Evolutionary conservation across 1,140 invertebrate genomes (phyloP).

Genomic region (Pomacea maculata): DNA sequence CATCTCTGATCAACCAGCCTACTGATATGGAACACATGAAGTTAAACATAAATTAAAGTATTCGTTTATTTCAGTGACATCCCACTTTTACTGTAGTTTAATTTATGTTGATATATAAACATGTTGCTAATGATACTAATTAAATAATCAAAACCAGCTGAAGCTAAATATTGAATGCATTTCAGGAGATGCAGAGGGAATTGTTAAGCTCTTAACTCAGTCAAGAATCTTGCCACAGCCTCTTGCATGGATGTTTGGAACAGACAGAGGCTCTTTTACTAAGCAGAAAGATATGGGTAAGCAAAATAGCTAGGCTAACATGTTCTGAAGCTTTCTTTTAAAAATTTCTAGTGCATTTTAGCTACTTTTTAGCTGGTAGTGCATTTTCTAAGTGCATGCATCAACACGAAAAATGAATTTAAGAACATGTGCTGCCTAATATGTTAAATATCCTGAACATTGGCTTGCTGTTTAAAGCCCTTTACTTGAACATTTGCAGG

Average conservation of each 20-base stretch:
- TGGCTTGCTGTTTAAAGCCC: too few relatives aligned
- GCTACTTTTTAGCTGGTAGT: too few relatives aligned
- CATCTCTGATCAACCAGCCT: too few relatives aligned
- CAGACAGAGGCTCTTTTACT: conserved; percentile 8
- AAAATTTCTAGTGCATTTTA: not conserved
- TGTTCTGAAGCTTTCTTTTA: not conserved
- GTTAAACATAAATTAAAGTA: too few relatives aligned
- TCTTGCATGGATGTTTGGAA: conserved; percentile 26
- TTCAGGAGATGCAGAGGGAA: conserved; percentile 13
- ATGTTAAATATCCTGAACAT: too few relatives aligned
- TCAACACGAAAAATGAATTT: too few relatives aligned
- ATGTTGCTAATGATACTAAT: not conserved
- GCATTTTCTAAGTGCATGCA: too few relatives aligned
- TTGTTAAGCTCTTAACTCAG: conserved; percentile 7
- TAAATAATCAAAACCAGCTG: not conserved
- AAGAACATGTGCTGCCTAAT: too few relatives aligned
- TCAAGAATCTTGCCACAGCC: conserved; percentile 22
- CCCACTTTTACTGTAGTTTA: too few relatives aligned
- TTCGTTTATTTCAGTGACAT: too few relatives aligned
- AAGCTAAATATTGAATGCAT: not conserved
- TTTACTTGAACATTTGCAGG: not conserved
- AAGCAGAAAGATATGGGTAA: not conserved
- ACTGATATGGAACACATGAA: too few relatives aligned
- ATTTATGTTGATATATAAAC: not conserved
- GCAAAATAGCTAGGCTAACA: not conserved